phyloP scores from a whole-genome alignment of 2,888 invertebrate genomes.

The Drosophila fulvimacula region DNA sequence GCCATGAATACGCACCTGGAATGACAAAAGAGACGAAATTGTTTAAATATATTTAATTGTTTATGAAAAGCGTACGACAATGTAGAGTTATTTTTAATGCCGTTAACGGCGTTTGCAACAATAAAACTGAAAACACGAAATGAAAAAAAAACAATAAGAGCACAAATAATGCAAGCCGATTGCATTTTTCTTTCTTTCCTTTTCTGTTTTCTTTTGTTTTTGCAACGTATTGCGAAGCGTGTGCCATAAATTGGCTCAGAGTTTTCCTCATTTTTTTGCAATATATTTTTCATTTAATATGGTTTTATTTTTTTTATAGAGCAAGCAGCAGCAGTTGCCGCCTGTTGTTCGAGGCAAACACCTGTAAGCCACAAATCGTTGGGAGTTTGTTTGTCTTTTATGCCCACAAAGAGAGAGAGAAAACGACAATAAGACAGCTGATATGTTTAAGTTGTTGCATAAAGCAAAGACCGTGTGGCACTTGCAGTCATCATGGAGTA shows the following conservation, averaged over 20 bases:
- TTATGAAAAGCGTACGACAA: slow-evolving; percentile 31
- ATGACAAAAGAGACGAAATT: slow-evolving; percentile 48
- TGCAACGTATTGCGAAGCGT: slow-evolving; percentile 37
- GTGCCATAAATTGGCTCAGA: slow-evolving; percentile 55
- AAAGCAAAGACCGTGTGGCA: slow-evolving; percentile 57
- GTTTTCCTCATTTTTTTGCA: slow-evolving; percentile 38
- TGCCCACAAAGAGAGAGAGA: slow-evolving; percentile 26
- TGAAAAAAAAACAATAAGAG: slow-evolving; percentile 26
- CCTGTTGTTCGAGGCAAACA: slow-evolving; percentile 60
- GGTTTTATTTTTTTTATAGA: slow-evolving; percentile 25
- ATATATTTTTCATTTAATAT: slow-evolving; percentile 24
- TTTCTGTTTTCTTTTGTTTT: not conserved
- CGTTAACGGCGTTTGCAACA: slow-evolving; percentile 24
- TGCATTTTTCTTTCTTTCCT: slow-evolving; percentile 16
- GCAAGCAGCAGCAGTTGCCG: slow-evolving; percentile 36
- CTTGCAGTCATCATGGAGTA: slow-evolving; percentile 38
- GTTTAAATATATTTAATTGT: slow-evolving; percentile 49
- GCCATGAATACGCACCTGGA: slow-evolving; percentile 67
- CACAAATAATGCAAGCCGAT: slow-evolving; percentile 26
- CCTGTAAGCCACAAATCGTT: slow-evolving; percentile 80
- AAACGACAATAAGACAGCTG: slow-evolving; percentile 59
- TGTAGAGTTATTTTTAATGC: slow-evolving; percentile 39
- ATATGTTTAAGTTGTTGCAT: slow-evolving; percentile 77
- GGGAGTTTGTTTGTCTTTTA: slow-evolving; percentile 37
- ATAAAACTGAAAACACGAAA: slow-evolving; percentile 7